Evolutionary conservation across 2,888 invertebrate genomes (phyloP).

Genomic region (Oscheius onirici): DNA sequence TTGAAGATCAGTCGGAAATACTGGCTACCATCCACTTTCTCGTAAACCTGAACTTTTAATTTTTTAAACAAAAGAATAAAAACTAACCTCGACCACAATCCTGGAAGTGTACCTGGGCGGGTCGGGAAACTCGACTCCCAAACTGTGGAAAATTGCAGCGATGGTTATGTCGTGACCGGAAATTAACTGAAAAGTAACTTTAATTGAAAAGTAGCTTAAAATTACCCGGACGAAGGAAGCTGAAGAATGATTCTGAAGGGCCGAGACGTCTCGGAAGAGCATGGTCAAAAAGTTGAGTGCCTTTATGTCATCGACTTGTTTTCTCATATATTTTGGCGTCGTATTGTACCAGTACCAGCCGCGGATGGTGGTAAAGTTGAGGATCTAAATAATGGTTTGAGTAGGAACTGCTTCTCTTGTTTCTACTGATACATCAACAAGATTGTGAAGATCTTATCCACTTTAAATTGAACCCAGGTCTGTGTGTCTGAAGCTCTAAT

Average conservation of each 20-base stretch:
- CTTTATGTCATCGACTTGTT: slow-evolving; percentile 8
- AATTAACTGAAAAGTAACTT: slow-evolving; percentile 39
- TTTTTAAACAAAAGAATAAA: neutral
- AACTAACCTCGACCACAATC: slow-evolving; percentile 84
- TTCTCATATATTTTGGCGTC: neutral
- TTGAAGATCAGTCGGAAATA: neutral
- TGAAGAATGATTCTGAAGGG: neutral
- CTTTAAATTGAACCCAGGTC: no score
- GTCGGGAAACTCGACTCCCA: slow-evolving; percentile 54
- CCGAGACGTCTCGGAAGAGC: neutral
- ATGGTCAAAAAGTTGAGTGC: slow-evolving; percentile 2
- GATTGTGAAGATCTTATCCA: no score
- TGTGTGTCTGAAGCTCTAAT: no score
- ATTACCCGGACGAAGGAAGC: neutral
- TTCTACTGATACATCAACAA: no score
- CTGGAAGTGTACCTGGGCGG: slow-evolving; percentile 85
- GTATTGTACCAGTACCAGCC: neutral
- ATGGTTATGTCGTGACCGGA: slow-evolving; percentile 53
- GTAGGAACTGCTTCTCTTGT: no score
- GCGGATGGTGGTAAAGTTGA: neutral
- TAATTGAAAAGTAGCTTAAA: neutral
- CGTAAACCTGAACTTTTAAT: neutral
- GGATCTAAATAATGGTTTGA: neutral
- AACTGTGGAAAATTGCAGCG: slow-evolving; percentile 48
- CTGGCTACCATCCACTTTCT: neutral